Evolutionary conservation across 2,797 vertebrate genomes (phyloP).

Genomic region (Leptodactylus fallax): DNA sequence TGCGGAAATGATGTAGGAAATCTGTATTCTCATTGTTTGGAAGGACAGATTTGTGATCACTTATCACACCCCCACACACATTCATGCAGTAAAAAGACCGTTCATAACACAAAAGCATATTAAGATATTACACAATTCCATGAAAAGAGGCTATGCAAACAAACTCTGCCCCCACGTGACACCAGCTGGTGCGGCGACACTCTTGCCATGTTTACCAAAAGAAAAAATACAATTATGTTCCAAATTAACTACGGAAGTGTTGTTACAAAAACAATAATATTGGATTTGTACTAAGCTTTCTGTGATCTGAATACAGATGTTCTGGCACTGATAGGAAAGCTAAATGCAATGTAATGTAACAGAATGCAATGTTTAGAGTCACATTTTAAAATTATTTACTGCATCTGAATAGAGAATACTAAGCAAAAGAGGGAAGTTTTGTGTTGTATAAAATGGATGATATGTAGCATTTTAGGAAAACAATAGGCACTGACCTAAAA

Average conservation of each 20-base stretch:
- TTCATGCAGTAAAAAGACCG: too few species aligned
- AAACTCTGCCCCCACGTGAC: constrained; percentile 33
- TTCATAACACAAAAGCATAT: background rate
- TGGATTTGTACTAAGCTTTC: constrained; percentile 53
- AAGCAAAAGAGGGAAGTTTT: background rate
- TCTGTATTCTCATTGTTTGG: too few species aligned
- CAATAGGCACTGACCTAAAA: constrained; percentile 1
- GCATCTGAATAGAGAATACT: constrained; percentile 39
- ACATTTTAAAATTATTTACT: constrained; percentile 41
- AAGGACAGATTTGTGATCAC: too few species aligned
- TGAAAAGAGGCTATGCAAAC: constrained; percentile 37
- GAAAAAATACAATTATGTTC: constrained; percentile 53
- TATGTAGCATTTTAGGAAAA: background rate
- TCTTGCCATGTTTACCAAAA: constrained; percentile 53
- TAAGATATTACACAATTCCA: background rate
- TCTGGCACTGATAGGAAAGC: constrained; percentile 44
- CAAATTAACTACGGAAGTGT: constrained; percentile 52
- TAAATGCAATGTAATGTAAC: constrained; percentile 54
- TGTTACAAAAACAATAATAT: constrained; percentile 55
- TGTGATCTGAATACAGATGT: constrained; percentile 61
- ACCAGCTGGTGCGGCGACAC: constrained; percentile 46
- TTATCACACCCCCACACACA: background rate
- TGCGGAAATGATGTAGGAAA: too few species aligned
- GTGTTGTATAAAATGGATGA: constrained; percentile 17
- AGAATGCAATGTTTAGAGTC: constrained; percentile 53